Percentiles rank a stretch among this genome's conserved stretches.
Evolutionary conservation across 1,140 invertebrate genomes (phyloP).

Genomic region (Drosophila nasuta): DNA sequence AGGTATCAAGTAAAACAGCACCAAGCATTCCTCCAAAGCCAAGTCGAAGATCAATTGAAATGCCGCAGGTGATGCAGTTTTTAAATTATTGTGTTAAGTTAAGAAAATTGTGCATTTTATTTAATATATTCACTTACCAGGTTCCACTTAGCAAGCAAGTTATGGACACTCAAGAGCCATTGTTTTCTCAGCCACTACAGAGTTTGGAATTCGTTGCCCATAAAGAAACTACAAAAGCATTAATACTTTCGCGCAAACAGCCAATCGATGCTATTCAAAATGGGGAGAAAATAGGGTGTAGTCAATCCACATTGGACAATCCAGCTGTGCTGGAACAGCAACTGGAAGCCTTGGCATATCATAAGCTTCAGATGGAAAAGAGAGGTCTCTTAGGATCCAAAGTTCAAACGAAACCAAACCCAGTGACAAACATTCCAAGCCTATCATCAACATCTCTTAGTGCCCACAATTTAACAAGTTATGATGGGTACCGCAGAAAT

Average conservation of each 20-base stretch:
- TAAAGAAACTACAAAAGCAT: conserved; percentile 9
- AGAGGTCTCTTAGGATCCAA: conserved; percentile 60
- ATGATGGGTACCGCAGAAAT: conserved; percentile 24
- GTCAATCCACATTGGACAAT: conserved; percentile 73
- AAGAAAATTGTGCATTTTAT: neutral
- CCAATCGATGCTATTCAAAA: conserved; percentile 5
- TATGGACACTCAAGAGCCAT: conserved; percentile 83
- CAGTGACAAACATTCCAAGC: conserved; percentile 31
- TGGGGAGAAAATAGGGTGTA: conserved; percentile 29
- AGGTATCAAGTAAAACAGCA: conserved; percentile 14
- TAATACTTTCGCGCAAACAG: conserved; percentile 44
- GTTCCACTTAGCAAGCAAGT: conserved; percentile 76
- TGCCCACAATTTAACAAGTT: conserved; percentile 17
- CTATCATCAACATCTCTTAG: conserved; percentile 48
- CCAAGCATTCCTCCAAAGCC: conserved; percentile 63
- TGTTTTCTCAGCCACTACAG: conserved; percentile 84
- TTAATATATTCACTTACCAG: conserved; percentile 30
- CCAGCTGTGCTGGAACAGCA: conserved; percentile 78
- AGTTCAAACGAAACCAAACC: neutral
- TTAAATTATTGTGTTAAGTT: neutral
- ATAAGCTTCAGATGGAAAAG: conserved; percentile 80
- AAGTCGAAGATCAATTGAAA: conserved; percentile 38
- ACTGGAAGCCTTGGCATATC: conserved; percentile 77
- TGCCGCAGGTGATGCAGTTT: conserved; percentile 51
- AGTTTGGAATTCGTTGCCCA: conserved; percentile 29